phyloP scores from a whole-genome alignment of 2,888 invertebrate species.

The Rotaria sp. region DNA sequence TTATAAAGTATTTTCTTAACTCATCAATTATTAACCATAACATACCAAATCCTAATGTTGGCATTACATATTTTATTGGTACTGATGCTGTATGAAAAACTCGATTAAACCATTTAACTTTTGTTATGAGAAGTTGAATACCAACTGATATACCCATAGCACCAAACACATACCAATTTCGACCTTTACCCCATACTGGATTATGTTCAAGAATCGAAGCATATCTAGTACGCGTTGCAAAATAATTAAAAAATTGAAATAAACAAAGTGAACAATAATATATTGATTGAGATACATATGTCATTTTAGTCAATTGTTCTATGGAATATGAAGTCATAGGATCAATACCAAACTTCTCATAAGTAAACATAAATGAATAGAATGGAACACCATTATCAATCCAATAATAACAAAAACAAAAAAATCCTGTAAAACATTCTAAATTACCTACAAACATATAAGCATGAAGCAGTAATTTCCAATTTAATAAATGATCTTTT shows the following conservation, averaged over 20 bases:
- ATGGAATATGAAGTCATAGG: neutral
- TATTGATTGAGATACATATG: neutral
- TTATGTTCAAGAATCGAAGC: neutral
- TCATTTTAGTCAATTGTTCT: neutral
- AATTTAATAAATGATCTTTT: slow-evolving; percentile 34
- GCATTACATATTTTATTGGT: slow-evolving; percentile 20
- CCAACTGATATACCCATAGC: neutral
- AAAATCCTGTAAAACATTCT: slow-evolving; percentile 20
- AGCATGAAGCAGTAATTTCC: slow-evolving; percentile 35
- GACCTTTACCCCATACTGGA: neutral
- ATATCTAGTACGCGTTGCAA: neutral
- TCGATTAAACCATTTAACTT: neutral
- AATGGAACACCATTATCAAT: neutral
- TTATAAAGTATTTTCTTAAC: neutral
- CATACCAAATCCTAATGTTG: slow-evolving; percentile 6
- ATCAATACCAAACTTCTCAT: neutral
- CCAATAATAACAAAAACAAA: neutral
- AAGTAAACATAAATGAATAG: neutral
- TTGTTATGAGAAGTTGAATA: neutral
- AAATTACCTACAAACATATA: slow-evolving; percentile 29
- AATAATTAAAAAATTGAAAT: slow-evolving; percentile 30
- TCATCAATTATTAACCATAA: neutral
- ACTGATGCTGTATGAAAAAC: neutral
- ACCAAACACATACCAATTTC: slow-evolving; percentile 3
- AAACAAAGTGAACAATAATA: slow-evolving; percentile 16